Evolutionary conservation across 2,113 vertebrate species (phyloP), one percentile per base, ranked within the genome.

Genomic region (Todiramphus chloris): DNA sequence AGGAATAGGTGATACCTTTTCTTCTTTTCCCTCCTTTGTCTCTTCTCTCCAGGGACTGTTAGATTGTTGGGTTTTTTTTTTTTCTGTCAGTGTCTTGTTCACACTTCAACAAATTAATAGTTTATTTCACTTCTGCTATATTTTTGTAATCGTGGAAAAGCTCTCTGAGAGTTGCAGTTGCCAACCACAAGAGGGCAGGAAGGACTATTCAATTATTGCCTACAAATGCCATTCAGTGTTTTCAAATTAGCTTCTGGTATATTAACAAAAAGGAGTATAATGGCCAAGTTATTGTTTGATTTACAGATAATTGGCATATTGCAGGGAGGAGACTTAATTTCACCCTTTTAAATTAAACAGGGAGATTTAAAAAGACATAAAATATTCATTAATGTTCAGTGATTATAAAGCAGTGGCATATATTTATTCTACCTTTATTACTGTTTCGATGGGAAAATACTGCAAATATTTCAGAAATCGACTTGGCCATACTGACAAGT

Each of bases 251-350:
- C 97, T 98, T 97, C 98, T 98, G 97, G 96, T 98, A 98, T 98
- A 98, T 98, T 98, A 98, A 98, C 98, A 99, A 98, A 98, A 98
- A 98, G 97, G 97, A 98, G 96, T 98, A 98, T 99, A 99, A 99
- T 98, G 98, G 98, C 98, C 98, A 98, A 98, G 98, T 98, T 98
- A 98, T 98, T 99, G 99, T 99, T 99, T 99, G 99, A 99, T 99
- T 98, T 99, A 97, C 98, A 98, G 98, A 98, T 98, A 99, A 99
- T 99, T 99, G 98, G 98, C 98, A 98, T 98, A 98, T 98, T 97
- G 98, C 97, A 97, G 97, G 97, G 97, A 98, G 98, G 98, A 98
- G 98, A 98, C 98, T 99, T 98, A 98, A 98, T 99, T 98, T 98
- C 98, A 98, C 97, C 97, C 98, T 98, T 98, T 98, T 98, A 99